Conservation (phyloP, 1,140 invertebrate genomes). For the Nautilus pompilius region DNA sequence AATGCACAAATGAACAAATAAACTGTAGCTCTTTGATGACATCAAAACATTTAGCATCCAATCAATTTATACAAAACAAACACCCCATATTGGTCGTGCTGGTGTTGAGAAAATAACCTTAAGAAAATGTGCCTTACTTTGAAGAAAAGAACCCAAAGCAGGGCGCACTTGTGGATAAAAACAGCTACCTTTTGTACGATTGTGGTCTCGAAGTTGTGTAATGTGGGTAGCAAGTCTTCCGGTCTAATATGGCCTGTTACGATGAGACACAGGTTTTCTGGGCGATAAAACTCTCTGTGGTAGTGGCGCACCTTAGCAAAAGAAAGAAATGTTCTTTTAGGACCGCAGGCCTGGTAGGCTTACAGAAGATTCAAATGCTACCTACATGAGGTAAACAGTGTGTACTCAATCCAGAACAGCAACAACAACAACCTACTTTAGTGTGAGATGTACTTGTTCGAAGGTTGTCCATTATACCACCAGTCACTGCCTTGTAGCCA, state of each 20-base stretch:
- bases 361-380: too few relatives aligned
- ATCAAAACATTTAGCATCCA: too few relatives aligned
- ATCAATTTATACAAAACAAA: too few relatives aligned
- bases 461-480: slow-evolving; percentile 80
- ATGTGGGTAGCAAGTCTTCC: slow-evolving; percentile 71
- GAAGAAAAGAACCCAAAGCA: too few relatives aligned
- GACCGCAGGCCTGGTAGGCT: too few relatives aligned
- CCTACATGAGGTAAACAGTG: too few relatives aligned
- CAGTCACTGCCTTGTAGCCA: slow-evolving; percentile 81
- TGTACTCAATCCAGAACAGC: neutral
- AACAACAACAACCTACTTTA: slow-evolving; percentile 64
- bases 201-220: slow-evolving; percentile 74
- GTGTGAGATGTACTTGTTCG: slow-evolving; percentile 74
- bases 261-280: slow-evolving; percentile 85
- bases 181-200: slow-evolving; percentile 69
- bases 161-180: too few relatives aligned
- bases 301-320: slow-evolving; percentile 67
- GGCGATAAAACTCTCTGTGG: slow-evolving; percentile 82
- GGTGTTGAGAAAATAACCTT: too few relatives aligned
- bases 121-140: too few relatives aligned
- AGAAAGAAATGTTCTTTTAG: slow-evolving; percentile 1
- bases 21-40: too few relatives aligned
- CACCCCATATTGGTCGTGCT: too few relatives aligned
- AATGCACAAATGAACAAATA: too few relatives aligned
- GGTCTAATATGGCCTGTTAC: slow-evolving; percentile 78